Evolutionary conservation across 1,140 invertebrate species (phyloP).

Genomic region (Leucophenga varia): DNA sequence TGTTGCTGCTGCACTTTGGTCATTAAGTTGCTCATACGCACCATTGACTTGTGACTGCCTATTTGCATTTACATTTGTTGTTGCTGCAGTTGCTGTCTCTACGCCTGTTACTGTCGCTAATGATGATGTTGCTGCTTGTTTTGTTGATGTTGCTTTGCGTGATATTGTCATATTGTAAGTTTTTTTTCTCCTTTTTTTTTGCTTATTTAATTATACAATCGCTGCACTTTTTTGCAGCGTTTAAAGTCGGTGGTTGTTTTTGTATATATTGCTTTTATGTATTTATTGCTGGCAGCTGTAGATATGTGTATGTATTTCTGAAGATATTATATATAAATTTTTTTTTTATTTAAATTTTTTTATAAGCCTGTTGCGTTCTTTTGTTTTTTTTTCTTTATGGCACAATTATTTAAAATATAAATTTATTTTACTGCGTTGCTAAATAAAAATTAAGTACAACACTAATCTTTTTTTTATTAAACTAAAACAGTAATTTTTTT

Average conservation of each 20-base stretch:
- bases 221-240: too few species aligned
- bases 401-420: constrained; percentile 2
- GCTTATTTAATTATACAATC: constrained; percentile 18
- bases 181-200: constrained; percentile 13
- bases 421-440: too few species aligned
- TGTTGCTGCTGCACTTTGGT: too few species aligned
- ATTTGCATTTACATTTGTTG: constrained; percentile 26
- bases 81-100: constrained; percentile 8
- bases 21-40: too few species aligned
- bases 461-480: too few species aligned
- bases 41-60: too few species aligned
- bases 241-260: not conserved
- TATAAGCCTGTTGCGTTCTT: not conserved
- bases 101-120: constrained; percentile 17
- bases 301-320: too few species aligned
- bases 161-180: constrained; percentile 50
- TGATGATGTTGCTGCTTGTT: constrained; percentile 16
- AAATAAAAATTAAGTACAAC: constrained; percentile 12
- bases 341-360: constrained; percentile 4
- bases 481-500: constrained; percentile 1
- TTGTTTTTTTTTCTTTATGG: not conserved
- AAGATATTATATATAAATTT: not conserved
- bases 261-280: not conserved
- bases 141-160: constrained; percentile 18
- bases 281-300: not conserved